These are phyloP conservation scores for Leucopsar rothschildi DNA, from an alignment of 2,113 vertebrate genomes.

Conservation along the genomic window DNA sequence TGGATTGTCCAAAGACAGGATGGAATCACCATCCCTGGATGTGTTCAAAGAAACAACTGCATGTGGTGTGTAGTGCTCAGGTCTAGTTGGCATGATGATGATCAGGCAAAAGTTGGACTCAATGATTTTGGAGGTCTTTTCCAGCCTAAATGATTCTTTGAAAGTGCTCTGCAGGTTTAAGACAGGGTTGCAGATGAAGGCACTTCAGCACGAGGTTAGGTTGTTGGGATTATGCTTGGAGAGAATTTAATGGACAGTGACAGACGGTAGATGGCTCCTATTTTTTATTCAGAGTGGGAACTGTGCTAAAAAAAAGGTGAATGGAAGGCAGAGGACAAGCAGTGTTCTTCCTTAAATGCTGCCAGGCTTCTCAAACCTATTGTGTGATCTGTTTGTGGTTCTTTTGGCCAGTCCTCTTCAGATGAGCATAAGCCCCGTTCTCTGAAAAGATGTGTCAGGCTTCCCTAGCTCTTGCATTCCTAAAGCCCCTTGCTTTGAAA, in stretches of 20 bases:
- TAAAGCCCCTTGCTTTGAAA: not conserved
- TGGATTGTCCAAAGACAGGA: not conserved
- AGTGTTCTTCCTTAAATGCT: not conserved
- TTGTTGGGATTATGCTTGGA: not conserved
- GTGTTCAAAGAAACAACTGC: not conserved
- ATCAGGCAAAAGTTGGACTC: not conserved
- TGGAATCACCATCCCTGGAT: not conserved
- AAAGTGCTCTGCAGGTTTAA: not conserved
- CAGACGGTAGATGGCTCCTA: not conserved
- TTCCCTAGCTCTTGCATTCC: not conserved
- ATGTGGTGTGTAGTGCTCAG: not conserved
- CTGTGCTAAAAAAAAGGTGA: not conserved
- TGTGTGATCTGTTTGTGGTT: not conserved
- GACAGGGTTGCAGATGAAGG: not conserved
- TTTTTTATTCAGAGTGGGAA: not conserved
- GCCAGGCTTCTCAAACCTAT: not conserved
- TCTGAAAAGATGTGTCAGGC: not conserved
- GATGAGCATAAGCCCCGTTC: not conserved
- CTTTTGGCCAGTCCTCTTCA: not conserved
- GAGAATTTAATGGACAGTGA: not conserved
- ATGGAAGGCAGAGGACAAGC: not conserved
- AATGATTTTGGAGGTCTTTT: not conserved
- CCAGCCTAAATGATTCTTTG: not conserved
- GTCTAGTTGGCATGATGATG: not conserved
- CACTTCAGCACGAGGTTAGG: accelerated